Evolutionary conservation across 2,888 invertebrate species (phyloP), one percentile per base, ranked within the genome.

Genomic region (Tromatobia lineatoria): DNA sequence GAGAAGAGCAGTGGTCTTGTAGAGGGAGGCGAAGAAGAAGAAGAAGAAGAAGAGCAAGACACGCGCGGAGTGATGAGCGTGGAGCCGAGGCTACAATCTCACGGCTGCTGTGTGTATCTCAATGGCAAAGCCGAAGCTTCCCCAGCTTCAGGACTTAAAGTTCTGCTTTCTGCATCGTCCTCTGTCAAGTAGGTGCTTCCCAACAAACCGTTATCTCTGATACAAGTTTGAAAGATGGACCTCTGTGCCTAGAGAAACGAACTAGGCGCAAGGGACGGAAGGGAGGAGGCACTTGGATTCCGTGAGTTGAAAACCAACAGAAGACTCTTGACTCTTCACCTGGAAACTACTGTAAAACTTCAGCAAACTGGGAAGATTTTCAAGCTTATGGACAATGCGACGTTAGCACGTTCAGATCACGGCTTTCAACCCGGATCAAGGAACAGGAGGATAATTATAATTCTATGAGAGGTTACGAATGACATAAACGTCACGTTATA

Each of bases 1-100:
- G 45, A 67, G 54, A 54, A 54, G 54, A 70, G 70, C 29, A 54
- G 70, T 13, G 70, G 25, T 38, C 52, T 50, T 20, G 64, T 20
- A 38, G 64, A 34, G 34, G 18, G 61, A 34, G 61, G 34, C 38
- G 52, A 59, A 13, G 54, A 47, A 13, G 29, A 38, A 38, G 38
- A 8, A 23, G 59, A 20, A 59, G 47, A 47, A 61, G 38, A 20
- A 10, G 29, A 74, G 75, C 3, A 54, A 73, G 73, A 57, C 73
- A 82, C 75, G 61, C 75, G 75, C 18, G 64, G 54, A 74, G 76
- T 57, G 77, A 82, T 67, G 71, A 67, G 52, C 76, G 64, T 52
- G 50, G 76, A 82, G 64, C 69, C 38, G 69, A 25, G 64, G 67
- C 76, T 52, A 64, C 38, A 64, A 64, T 64, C 38, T 64, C 64